These are phyloP conservation scores for Dunckerocampus dactyliophorus DNA, from an alignment of 2,113 vertebrate genomes.

Conservation along the genomic window DNA sequence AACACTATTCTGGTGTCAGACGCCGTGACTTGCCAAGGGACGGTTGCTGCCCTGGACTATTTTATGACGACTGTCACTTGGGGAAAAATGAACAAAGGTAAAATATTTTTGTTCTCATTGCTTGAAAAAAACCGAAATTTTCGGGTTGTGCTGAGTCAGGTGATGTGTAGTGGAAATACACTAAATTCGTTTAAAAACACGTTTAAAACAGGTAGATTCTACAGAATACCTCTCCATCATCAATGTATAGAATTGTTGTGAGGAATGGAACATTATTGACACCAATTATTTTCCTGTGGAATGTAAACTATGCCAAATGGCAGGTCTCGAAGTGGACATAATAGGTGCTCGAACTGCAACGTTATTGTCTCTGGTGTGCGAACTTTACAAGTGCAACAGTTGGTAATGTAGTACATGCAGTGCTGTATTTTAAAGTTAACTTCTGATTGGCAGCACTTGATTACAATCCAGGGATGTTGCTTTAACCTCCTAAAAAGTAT, in stretches of 20 bases:
- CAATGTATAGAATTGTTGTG: not conserved
- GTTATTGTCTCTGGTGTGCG: no score
- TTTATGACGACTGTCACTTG: constrained; percentile 81
- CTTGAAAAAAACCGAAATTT: not conserved
- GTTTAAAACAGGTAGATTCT: accelerated
- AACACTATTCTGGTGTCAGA: constrained; percentile 84
- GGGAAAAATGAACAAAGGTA: constrained; percentile 71
- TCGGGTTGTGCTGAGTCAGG: not conserved
- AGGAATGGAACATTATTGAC: no score
- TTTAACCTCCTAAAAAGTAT: no score
- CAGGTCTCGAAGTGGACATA: not conserved
- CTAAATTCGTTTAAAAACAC: not conserved
- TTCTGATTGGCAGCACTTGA: no score
- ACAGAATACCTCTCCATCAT: not conserved
- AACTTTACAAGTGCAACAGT: no score
- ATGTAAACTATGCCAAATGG: not conserved
- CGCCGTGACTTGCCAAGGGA: constrained; percentile 73
- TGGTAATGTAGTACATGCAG: no score
- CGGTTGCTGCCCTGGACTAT: constrained; percentile 73
- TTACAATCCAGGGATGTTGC: no score
- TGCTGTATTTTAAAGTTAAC: no score
- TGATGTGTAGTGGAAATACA: not conserved
- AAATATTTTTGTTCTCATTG: not conserved
- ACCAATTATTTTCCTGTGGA: not conserved
- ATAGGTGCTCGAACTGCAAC: no score